phyloP scores from a whole-genome alignment of 2,888 invertebrate species.

The Incurvaria masculella region DNA sequence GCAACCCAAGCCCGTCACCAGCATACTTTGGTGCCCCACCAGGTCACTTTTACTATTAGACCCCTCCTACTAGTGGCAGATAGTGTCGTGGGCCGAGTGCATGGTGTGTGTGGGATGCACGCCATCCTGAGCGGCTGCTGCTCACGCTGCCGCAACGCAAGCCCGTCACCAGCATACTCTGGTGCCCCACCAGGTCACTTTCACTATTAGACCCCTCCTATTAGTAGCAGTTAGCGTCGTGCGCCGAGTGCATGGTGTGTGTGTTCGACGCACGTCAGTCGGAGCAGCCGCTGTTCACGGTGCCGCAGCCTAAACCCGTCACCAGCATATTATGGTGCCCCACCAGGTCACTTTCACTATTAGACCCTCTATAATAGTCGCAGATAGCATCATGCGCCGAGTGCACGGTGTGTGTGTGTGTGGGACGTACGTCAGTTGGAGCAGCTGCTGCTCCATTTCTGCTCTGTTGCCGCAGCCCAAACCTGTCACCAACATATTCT shows the following conservation, averaged over 20 bases:
- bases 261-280: too few relatives aligned
- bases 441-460: neutral
- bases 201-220: too few relatives aligned
- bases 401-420: too few relatives aligned
- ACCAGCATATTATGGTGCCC: constrained; percentile 78
- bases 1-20: constrained; percentile 65
- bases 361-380: too few relatives aligned
- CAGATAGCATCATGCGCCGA: too few relatives aligned
- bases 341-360: constrained; percentile 62
- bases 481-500: constrained; percentile 70
- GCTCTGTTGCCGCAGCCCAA: constrained; percentile 67
- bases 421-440: neutral
- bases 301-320: constrained; percentile 64
- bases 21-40: constrained; percentile 88
- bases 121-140: constrained; percentile 82
- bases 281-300: too few relatives aligned
- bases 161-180: constrained; percentile 70
- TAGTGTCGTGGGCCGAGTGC: constrained; percentile 82
- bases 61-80: constrained; percentile 70
- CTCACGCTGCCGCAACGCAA: constrained; percentile 67
- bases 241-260: too few relatives aligned
- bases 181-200: constrained; percentile 92
- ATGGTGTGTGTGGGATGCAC: constrained; percentile 86
- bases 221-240: too few relatives aligned
- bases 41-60: constrained; percentile 58